Percentiles rank a stretch among this genome's conserved stretches.
These are phyloP conservation scores for Oasisia sp. DNA, from an alignment of 2,888 invertebrate genomes.

Conservation along the genomic window DNA sequence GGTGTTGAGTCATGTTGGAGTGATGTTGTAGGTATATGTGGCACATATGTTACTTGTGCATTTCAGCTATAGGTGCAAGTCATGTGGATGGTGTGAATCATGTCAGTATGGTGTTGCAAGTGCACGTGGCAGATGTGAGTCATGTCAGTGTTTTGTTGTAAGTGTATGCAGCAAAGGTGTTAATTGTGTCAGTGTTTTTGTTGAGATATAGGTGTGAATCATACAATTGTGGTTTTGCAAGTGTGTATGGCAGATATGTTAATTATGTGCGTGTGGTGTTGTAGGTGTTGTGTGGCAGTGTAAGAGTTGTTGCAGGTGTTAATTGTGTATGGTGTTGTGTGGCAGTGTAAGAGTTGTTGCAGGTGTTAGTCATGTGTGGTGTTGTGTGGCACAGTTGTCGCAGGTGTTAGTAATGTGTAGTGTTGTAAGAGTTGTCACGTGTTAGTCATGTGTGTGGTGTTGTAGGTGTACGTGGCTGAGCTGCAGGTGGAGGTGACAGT, in stretches of 20 bases:
- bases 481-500: conserved; percentile 82
- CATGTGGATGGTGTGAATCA: neutral
- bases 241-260: too few relatives aligned
- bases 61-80: neutral
- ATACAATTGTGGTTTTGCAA: too few relatives aligned
- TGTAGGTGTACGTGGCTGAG: conserved; percentile 89
- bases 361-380: neutral
- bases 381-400: neutral
- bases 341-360: neutral
- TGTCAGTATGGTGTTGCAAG: too few relatives aligned
- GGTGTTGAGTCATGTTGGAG: too few relatives aligned
- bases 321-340: neutral
- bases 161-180: neutral
- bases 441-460: neutral
- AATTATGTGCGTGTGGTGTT: neutral
- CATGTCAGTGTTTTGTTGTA: neutral
- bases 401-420: neutral
- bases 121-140: neutral
- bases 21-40: neutral
- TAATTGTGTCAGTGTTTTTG: neutral
- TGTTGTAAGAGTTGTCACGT: neutral
- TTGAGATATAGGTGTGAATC: neutral
- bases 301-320: neutral
- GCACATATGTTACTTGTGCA: too few relatives aligned
- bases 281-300: neutral